Conservation (phyloP, 2,797 vertebrate species). For the Parauchenoglanis punctatus region DNA sequence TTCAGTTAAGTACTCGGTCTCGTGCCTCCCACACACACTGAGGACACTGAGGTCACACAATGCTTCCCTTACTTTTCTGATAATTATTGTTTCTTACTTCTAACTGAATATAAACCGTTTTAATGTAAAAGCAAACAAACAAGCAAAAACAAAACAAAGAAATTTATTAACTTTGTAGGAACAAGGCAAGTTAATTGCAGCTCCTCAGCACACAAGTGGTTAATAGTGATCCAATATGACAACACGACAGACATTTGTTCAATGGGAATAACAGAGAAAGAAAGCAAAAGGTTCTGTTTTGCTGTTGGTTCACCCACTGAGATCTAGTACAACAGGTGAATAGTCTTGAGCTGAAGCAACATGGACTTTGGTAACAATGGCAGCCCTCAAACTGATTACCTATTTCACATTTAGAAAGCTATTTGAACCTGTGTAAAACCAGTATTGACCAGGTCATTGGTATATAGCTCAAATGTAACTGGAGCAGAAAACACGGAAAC, state of each 20-base stretch:
- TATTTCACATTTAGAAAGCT: slow-evolving; percentile 18
- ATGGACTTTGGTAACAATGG: not conserved
- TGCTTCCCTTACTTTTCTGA: not conserved
- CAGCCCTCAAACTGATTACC: slow-evolving; percentile 25
- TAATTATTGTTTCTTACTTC: not conserved
- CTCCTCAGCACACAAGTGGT: not conserved
- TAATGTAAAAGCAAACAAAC: too few species aligned
- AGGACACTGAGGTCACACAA: not conserved
- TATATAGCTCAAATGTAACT: not conserved
- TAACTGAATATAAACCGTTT: not conserved
- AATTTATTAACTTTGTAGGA: not conserved
- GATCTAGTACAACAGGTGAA: slow-evolving; percentile 28
- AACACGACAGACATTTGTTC: slow-evolving; percentile 1
- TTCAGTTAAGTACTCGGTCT: slow-evolving; percentile 18
- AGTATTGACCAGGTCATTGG: not conserved
- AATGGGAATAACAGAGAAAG: not conserved
- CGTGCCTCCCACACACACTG: slow-evolving; percentile 31
- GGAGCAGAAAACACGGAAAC: not conserved
- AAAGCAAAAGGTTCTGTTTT: not conserved
- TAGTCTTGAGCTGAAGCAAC: slow-evolving; percentile 1
- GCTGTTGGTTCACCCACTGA: not conserved
- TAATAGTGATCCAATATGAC: not conserved
- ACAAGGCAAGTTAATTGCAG: not conserved
- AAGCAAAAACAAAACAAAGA: not conserved
- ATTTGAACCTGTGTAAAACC: not conserved